phyloP scores from a whole-genome alignment of 2,113 vertebrate species.

The Panurus biarmicus region DNA sequence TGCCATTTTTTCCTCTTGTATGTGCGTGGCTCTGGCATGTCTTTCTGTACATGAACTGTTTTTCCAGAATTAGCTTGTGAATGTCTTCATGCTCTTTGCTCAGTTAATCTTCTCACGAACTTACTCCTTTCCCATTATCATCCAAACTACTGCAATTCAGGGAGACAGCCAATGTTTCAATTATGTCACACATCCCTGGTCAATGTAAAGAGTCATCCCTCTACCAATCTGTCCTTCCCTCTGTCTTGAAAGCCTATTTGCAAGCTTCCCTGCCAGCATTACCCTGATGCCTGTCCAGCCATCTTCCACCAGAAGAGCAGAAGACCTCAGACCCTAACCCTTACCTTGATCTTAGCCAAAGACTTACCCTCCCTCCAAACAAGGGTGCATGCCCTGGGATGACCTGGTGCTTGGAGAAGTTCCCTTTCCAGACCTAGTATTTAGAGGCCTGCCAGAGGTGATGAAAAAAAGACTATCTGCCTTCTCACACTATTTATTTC shows the following conservation, averaged over 20 bases:
- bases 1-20: not conserved
- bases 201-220: not conserved
- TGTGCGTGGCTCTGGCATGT: not conserved
- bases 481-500: not conserved
- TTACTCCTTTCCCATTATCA: not conserved
- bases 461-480: not conserved
- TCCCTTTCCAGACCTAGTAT: not conserved
- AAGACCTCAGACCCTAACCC: accelerated
- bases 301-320: not conserved
- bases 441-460: not conserved
- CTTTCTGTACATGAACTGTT: not conserved
- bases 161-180: not conserved
- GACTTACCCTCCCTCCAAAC: not conserved
- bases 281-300: not conserved
- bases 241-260: not conserved
- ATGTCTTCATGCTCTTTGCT: not conserved
- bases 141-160: not conserved
- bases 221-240: not conserved
- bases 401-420: not conserved
- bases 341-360: not conserved
- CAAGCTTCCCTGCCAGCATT: not conserved
- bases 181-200: not conserved
- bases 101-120: not conserved
- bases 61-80: not conserved
- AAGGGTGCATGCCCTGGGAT: not conserved